Conservation (phyloP, 2,113 vertebrate species). For the Rostratula benghalensis region DNA sequence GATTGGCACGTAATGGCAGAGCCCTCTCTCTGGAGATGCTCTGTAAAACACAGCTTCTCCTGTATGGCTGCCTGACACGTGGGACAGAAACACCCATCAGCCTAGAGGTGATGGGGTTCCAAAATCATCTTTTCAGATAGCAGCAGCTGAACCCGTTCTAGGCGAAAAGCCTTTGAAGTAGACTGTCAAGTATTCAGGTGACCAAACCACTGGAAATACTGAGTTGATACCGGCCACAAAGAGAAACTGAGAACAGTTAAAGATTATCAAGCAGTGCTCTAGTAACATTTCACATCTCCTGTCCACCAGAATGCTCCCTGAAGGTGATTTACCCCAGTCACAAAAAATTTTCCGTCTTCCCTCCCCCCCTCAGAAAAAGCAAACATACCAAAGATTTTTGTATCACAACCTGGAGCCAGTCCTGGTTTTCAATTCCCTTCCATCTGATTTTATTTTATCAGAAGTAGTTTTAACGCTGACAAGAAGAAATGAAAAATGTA, state of each 20-base stretch:
- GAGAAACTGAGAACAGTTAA: neutral
- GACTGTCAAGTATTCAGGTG: neutral
- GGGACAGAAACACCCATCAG: neutral
- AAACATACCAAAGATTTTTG: neutral
- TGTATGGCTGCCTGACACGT: neutral
- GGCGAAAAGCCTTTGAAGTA: neutral
- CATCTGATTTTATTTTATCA: neutral
- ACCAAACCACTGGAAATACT: neutral
- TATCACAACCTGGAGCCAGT: neutral
- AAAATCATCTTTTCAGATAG: neutral
- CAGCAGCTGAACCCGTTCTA: neutral
- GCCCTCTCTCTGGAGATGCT: neutral
- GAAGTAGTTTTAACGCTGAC: neutral
- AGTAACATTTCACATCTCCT: neutral
- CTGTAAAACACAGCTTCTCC: neutral
- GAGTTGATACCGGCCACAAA: neutral
- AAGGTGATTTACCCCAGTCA: neutral
- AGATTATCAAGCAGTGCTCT: neutral
- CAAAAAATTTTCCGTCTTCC: neutral
- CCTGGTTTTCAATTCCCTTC: neutral
- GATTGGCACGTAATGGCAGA: neutral
- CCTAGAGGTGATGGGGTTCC: neutral
- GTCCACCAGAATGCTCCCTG: neutral
- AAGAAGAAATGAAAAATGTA: neutral
- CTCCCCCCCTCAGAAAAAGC: neutral